A percentile compares a stretch with the other conserved stretches of the same genome.
Evolutionary conservation across 2,113 vertebrate species (phyloP).

Genomic region (Pygoscelis antarcticus): DNA sequence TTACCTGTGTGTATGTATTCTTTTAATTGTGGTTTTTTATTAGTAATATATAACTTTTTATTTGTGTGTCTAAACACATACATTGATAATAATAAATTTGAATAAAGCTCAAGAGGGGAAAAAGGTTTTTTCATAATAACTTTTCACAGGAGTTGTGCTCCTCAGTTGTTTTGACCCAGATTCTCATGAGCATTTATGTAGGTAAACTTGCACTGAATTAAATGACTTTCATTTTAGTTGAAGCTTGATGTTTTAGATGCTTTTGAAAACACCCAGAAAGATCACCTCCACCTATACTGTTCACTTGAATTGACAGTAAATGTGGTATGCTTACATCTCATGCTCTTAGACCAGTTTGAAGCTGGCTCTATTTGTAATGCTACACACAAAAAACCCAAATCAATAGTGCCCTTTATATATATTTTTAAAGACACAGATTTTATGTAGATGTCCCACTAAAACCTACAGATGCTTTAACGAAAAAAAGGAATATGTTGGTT

Average conservation of each 20-base stretch:
- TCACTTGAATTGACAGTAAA: not conserved
- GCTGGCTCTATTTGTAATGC: fast-evolving
- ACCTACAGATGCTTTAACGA: not conserved
- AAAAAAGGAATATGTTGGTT: not conserved
- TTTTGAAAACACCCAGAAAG: not conserved
- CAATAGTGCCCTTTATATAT: fast-evolving
- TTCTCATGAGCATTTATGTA: not conserved
- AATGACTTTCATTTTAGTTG: not conserved
- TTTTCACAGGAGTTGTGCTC: not conserved
- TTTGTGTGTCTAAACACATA: not conserved
- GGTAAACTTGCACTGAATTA: not conserved
- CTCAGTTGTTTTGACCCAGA: not conserved
- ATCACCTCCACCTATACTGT: not conserved
- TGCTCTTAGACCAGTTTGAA: not conserved
- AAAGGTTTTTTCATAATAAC: not conserved
- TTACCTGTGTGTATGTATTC: not conserved
- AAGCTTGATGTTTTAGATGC: not conserved
- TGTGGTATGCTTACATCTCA: not conserved
- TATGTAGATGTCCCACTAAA: not conserved
- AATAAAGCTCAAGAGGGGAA: not conserved
- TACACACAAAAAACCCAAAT: not conserved
- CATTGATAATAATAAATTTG: not conserved
- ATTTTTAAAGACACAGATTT: not conserved
- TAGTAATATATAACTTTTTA: not conserved
- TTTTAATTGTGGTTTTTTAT: not conserved